Evolutionary conservation across 2,113 vertebrate species (phyloP), one percentile per base, ranked within the genome.

Genomic region (Phalacrocorax brasilianus): DNA sequence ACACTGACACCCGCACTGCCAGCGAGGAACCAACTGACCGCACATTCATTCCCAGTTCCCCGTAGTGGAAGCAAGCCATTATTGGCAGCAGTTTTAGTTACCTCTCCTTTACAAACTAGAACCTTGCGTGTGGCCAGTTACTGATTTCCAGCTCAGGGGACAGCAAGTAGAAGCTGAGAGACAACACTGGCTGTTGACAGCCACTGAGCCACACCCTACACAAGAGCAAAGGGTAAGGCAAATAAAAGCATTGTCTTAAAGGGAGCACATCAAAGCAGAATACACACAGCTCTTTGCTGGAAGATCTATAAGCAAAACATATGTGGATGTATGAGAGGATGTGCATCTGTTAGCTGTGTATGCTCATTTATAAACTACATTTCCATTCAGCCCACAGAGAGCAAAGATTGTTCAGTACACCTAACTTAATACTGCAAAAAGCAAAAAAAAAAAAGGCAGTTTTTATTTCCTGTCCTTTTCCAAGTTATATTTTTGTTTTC

Each of bases 391-490:
- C 33, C 38, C 75, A 73, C 26, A 58, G 45, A 71, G 7, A 75
- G 47, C 16, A 72, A 75, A 68, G 47, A 33, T 13, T 89, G 93
- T 58, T 59, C 53, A 63, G 24, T 15, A 28, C 6, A 87, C 40
- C 68, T 22, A 85, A 74, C 33, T 13, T 32, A 71, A 27, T 49
- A 68, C 11, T 32, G 30, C 12, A 89, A 74, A 84, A 71, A 45
- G 24, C 14, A 40, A 92, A 76, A 61, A 79, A 35, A 94, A 71
- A 44, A 44, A 23, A 75, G 11, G 12, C 8, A 84, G 66, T 4
- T 59, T 96, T 92, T 27, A 91, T 95, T 95, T 97, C 94, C 95
- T 92, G 96, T 79, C 50, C 85, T 88, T 94, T 97, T 92, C 93
- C 88, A 95, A 93, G 55, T n/a, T 71, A 71, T 85, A 78, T 58